Base-by-base conservation (phyloP, 1,140 invertebrate genomes). In the Meloidogyne chitwoodi region DNA sequence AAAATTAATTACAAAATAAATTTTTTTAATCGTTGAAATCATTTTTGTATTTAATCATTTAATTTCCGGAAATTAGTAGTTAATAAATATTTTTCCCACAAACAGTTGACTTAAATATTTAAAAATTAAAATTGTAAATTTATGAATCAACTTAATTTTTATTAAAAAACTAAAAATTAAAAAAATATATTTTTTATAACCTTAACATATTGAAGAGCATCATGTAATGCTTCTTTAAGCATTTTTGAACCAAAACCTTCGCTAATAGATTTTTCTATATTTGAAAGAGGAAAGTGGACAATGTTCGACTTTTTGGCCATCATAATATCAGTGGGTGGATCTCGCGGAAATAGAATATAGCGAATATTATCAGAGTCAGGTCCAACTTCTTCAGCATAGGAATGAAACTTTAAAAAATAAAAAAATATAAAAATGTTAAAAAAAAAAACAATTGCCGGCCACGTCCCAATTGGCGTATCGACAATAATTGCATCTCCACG, bases 261-360 rank as follows among this genome's bases (percentile, higher is more conserved):
- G 31, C 67, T 64, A 19, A 77, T 78, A 24, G 38, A 67, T n/a
- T 75, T 11, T 12, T 77, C 76, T 27, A 77, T n/a, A 14, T 77
- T 63, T 0, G 48, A 24, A 2, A 26, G 10, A 11, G 76, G 76
- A 78, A 77, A 77, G 8, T 38, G 31, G 16, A 41, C 31, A 63
- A 77, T 75, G 12, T 10, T 24, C 6, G 69, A 31, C 27, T 34
- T 70, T 24, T 75, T 65, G 11, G 16, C 34, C 8, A 19, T 10
- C 12, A 70, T 8, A 27, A 68, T 65, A 19, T 75, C 74, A 22
- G 48, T 27, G 16, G 38, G 74, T 12, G 61, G 71, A 10, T 75
- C 64, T 6, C 63, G 29, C 14, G 74, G 74, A 68, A 75, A 75
- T 24, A 75, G 14, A 29, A 56, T 63, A 73, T 73, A 73, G 29